Evolutionary conservation across 2,113 vertebrate species (phyloP).

Genomic region (Athene noctua): DNA sequence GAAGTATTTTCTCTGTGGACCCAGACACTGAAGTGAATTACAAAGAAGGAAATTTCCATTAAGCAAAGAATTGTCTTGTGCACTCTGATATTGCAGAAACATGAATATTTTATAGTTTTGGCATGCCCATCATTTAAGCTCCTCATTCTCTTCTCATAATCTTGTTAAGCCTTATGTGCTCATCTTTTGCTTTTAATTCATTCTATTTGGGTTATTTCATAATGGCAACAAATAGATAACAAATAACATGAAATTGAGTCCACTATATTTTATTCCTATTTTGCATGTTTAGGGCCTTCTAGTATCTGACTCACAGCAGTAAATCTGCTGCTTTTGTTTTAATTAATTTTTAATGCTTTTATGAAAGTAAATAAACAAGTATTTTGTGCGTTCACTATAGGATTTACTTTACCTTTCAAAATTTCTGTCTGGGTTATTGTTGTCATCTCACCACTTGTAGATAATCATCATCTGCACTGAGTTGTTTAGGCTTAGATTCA

Average conservation of each 20-base stretch:
- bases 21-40: slow-evolving; percentile 10
- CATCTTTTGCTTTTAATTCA: slow-evolving; percentile 34
- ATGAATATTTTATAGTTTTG: slow-evolving; percentile 18
- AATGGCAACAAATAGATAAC: slow-evolving; percentile 39
- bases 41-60: not conserved
- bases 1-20: not conserved
- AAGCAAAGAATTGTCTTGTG: not conserved
- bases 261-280: slow-evolving; percentile 4
- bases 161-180: slow-evolving; percentile 17
- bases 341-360: not conserved
- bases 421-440: not conserved
- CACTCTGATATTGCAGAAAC: not conserved
- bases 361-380: not conserved
- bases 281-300: not conserved
- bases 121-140: not conserved
- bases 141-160: slow-evolving; percentile 8
- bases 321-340: not conserved
- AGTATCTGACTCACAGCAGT: not conserved
- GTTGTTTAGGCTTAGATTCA: not conserved
- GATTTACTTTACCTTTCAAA: slow-evolving; percentile 9
- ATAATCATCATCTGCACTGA: not conserved
- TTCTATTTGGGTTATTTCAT: slow-evolving; percentile 6
- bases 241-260: not conserved
- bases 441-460: not conserved
- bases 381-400: not conserved